phyloP scores from a whole-genome alignment of 2,113 vertebrate genomes.

The Syngnathus floridae region DNA sequence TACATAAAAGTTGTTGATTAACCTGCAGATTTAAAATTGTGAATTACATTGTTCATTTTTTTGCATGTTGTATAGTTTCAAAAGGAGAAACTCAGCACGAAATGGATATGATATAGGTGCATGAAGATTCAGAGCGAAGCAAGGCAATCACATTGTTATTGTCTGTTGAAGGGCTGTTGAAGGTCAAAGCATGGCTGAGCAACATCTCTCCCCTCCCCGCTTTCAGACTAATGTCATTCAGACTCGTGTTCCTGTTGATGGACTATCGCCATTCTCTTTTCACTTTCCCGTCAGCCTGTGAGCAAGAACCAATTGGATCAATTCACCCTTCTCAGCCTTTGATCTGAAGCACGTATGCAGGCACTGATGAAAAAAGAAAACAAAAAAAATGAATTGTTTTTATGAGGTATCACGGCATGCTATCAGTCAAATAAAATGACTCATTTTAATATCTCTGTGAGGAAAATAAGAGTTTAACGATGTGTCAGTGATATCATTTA shows the following conservation, averaged over 20 bases:
- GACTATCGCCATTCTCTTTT: slow-evolving; percentile 27
- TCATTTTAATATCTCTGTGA: neutral
- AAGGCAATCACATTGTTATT: slow-evolving; percentile 41
- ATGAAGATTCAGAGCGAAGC: slow-evolving; percentile 16
- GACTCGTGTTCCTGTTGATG: slow-evolving; percentile 15
- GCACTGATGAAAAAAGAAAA: slow-evolving; percentile 19
- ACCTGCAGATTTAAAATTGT: neutral
- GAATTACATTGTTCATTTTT: neutral
- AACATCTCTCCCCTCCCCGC: slow-evolving; percentile 22
- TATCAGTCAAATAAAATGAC: slow-evolving; percentile 41
- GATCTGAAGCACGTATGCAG: slow-evolving; percentile 42
- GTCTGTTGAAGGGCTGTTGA: slow-evolving; percentile 52
- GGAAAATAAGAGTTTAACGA: slow-evolving; percentile 22
- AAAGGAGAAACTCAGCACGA: neutral
- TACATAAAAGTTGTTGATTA: neutral
- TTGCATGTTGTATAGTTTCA: neutral
- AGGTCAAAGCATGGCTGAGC: slow-evolving; percentile 48
- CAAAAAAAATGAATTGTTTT: slow-evolving; percentile 29
- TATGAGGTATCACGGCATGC: slow-evolving; percentile 1
- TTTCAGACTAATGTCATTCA: slow-evolving; percentile 36
- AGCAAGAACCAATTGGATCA: slow-evolving; percentile 55
- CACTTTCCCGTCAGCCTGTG: slow-evolving; percentile 39
- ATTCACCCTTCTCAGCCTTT: slow-evolving; percentile 60
- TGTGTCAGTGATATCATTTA: slow-evolving; percentile 33
- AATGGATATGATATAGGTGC: slow-evolving; percentile 29